Base-by-base conservation (phyloP, 2,113 vertebrate genomes). In the Athene cunicularia region DNA sequence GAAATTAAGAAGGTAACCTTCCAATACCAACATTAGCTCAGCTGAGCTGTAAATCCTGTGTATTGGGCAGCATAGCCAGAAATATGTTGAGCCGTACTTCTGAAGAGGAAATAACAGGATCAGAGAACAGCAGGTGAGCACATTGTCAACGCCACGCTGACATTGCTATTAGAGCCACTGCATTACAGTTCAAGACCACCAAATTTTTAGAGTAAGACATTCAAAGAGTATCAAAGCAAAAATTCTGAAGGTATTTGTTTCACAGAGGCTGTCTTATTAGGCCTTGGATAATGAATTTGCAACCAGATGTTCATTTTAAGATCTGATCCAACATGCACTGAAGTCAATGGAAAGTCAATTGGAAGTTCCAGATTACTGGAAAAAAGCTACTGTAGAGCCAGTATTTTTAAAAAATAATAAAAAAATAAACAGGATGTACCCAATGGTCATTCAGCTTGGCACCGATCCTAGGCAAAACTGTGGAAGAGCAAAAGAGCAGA, bases 81-180 rank as follows among this genome's bases (percentile, higher is more conserved):
- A 95, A 80, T 92, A 39, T 9, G 59, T 86, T 76, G 79, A 94
- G 87, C 70, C 75, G 50, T 84, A 72, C 73, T 81, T 89, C 82
- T 92, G 88, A 74, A 93, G 59, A 94, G 90, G 88, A 96, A 97
- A 67, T 92, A 91, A 80, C 59, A 86, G 55, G 55, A 90, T 86
- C 85, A 84, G 80, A 43, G 68, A 95, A 86, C 75, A 95, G 97
- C 82, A 95, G 88, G 90, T 96, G 90, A 95, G 59, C 80, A 67
- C 63, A 24, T 37, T 72, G 84, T 85, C 93, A 79, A 37, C 3
- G 8, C 43, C 56, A 41, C 4, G 0, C 49, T 93, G 41, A 91
- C 5, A 0, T 5, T 75, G 62, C 66, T 73, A 19, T 27, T 50
- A 62, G 39, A 93, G 50, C 49, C 64, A 16, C n/a, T 62, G 59